phyloP scores from a whole-genome alignment of 2,113 vertebrate genomes.

The Cacatua alba region DNA sequence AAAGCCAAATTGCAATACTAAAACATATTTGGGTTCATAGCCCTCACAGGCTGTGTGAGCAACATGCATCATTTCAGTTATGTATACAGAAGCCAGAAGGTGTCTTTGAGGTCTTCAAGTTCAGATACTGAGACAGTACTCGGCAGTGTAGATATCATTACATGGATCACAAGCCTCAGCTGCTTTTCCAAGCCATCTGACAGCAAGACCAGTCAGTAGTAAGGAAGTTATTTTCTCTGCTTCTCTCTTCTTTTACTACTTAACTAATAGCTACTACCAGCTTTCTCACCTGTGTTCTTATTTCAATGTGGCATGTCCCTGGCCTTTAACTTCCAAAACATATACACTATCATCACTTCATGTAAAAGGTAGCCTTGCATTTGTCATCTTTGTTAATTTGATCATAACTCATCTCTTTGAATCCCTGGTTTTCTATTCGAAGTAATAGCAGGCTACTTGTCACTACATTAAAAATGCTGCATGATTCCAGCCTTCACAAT shows the following conservation, averaged over 20 bases:
- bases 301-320: not conserved
- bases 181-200: not conserved
- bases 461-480: not conserved
- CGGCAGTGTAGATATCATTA: not conserved
- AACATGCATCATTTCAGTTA: not conserved
- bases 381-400: not conserved
- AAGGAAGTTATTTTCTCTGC: not conserved
- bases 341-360: not conserved
- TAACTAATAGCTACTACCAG: not conserved
- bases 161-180: rapidly evolving
- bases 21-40: not conserved
- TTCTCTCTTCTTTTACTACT: not conserved
- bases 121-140: not conserved
- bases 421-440: not conserved
- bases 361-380: not conserved
- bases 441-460: not conserved
- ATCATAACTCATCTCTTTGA: not conserved
- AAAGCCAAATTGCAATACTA: not conserved
- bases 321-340: not conserved
- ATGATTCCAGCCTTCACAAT: not conserved
- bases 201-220: not conserved
- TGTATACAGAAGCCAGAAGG: not conserved
- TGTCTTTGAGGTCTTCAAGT: not conserved
- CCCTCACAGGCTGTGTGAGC: not conserved
- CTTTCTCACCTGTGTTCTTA: not conserved